Base-by-base conservation (phyloP, 2,797 vertebrate genomes). In the Anguilla megastoma region DNA sequence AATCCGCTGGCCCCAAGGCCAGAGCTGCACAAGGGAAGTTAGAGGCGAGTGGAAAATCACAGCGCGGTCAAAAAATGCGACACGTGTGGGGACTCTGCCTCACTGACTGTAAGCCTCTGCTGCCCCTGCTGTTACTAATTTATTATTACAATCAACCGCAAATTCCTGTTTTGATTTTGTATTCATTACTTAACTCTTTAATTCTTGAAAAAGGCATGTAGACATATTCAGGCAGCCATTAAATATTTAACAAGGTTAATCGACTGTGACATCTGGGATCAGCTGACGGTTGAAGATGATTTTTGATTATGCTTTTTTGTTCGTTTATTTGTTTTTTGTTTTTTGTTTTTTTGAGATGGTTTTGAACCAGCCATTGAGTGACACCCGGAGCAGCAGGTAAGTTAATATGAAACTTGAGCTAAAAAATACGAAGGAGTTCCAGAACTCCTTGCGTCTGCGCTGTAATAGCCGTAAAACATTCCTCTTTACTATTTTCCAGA, bases 81-180 rank as follows among this genome's bases (percentile, higher is more conserved):
- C 56, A 84, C 24, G 1, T 18, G n/a, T 14, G 14, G 48, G 56
- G 18, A 74, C 56, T 41, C 18, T 66, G 85, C 2, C 21, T 87
- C n/a, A 5, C 69, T 41, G 52, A 54, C 18, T 66, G 56, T 74
- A 9, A 63, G 27, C 60, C 54, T 91, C 41, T 91, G 89, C 89
- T 90, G 90, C 9, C 86, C 87, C 92, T 92, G 60, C 24, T 90
- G 91, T 50, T 85, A 24, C 7, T 54, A 6, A 45, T 8, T 27
- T 76, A 74, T n/a, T 63, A 79, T 48, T 85, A n/a, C 87, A 48
- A 41, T 30, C 66, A 84, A 71, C 14, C 56, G 33, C 33, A 56
- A 27, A 50, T 54, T 58, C 12, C 54, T 50, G 54, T 69, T 58
- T 24, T 45, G 63, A 27, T 87, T 24, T 56, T 5, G 8, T 16